Conservation (phyloP, 1,140 invertebrate species). For the Daktulosphaira vitifoliae region DNA sequence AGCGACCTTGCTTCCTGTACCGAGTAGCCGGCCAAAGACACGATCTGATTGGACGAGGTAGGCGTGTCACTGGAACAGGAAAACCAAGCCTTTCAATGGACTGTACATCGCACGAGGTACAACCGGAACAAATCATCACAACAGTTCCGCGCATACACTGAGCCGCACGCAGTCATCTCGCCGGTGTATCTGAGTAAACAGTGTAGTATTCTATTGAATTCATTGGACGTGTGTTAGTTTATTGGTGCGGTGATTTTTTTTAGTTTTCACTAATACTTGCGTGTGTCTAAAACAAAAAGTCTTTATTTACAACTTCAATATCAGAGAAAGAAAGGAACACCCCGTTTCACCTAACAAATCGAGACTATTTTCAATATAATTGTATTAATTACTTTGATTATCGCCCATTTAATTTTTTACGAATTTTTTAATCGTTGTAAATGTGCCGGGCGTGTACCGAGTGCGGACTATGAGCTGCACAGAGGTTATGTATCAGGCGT, state of each 20-base stretch:
- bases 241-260: no score
- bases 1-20: neutral
- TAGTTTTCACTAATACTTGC: no score
- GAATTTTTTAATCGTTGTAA: no score
- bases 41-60: neutral
- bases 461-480: conserved; percentile 49
- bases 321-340: no score
- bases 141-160: neutral
- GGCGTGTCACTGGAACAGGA: neutral
- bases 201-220: neutral
- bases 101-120: neutral
- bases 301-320: no score
- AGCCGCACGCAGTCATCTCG: neutral
- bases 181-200: neutral
- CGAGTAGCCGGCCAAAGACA: neutral
- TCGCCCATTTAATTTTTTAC: no score
- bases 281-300: no score
- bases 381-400: no score
- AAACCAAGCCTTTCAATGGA: conserved; percentile 16
- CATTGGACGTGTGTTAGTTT: no score
- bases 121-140: neutral
- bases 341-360: no score
- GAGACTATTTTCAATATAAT: no score
- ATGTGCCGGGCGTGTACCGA: conserved; percentile 23
- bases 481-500: conserved; percentile 55